These are phyloP conservation scores for Malurus splendens DNA, from an alignment of 2,797 vertebrate species.

Conservation along the genomic window DNA sequence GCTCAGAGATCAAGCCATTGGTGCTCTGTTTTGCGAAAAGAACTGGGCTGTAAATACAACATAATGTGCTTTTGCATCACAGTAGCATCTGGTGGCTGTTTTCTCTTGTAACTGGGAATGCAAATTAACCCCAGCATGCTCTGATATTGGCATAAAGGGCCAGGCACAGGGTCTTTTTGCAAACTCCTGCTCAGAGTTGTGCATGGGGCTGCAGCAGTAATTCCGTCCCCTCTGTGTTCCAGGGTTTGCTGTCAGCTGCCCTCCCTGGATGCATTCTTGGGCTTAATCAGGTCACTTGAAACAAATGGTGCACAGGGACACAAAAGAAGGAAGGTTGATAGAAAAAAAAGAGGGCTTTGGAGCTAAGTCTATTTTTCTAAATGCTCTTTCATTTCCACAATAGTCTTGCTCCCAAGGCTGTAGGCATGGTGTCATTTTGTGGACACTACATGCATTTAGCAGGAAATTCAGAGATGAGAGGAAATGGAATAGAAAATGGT, in stretches of 20 bases:
- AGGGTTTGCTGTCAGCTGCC: neutral
- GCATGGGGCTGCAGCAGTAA: rapidly evolving
- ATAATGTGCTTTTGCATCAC: neutral
- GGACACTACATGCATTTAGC: neutral
- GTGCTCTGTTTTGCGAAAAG: neutral
- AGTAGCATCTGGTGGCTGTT: neutral
- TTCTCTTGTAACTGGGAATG: neutral
- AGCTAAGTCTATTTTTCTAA: neutral
- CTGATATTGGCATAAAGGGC: neutral
- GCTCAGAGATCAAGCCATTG: neutral
- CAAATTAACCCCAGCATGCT: neutral
- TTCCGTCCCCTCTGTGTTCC: neutral
- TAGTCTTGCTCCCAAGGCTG: neutral
- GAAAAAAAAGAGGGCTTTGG: neutral
- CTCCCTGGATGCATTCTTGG: neutral
- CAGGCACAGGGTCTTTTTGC: neutral
- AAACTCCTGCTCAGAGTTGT: neutral
- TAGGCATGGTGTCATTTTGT: neutral
- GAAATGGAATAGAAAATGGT: neutral
- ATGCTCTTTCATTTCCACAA: neutral
- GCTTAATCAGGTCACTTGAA: neutral
- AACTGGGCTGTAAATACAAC: neutral
- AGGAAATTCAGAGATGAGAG: neutral
- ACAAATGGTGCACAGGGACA: neutral
- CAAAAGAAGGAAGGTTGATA: neutral